Base-by-base conservation (phyloP, 2,888 invertebrate genomes). In the Pyrrhia umbra region DNA sequence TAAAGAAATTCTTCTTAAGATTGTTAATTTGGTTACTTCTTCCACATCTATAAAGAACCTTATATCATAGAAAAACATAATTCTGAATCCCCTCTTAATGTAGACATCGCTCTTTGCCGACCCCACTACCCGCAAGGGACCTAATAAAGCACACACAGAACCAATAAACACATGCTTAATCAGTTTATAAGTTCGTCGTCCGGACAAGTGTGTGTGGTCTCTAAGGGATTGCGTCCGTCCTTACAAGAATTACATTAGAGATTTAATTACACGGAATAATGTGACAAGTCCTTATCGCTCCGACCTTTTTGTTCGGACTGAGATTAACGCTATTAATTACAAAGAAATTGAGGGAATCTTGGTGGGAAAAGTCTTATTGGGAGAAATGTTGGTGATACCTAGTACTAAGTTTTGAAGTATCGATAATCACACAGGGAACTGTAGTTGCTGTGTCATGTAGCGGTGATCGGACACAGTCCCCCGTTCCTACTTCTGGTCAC, bases 221-320 rank as follows among this genome's bases (percentile, higher is more conserved):
- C 57, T 57, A 20, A 65, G 64, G 61, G 65, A 57, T 47, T 47
- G 21, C 16, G 39, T 46, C 43, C 43, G 45, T 64, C 64, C 57
- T 59, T 51, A 57, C 66, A 54, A 42, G 77, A 58, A 79, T 79
- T 68, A 63, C 50, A 66, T 64, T 30, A 46, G 68, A 56, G 59
- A 75, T 62, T 77, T 77, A 72, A 77, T 77, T 79, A 67, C 51
- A 45, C 13, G 49, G 68, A 72, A 79, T 79, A 79, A 79, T 67
- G 72, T 62, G 77, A 67, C 76, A 69, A 65, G 59, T 25, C 42
- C 47, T 51, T 64, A 58, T 65, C 64, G 40, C 25, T n/a, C 37
- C 42, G 42, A 47, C 59, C 60, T 69, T 69, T 77, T 75, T 58
- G 61, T 67, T 42, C 43, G 10, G 20, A 58, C 51, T 45, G 20